These are phyloP conservation scores for Osmerus eperlanus DNA, from an alignment of 2,113 vertebrate species.

Conservation along the genomic window DNA sequence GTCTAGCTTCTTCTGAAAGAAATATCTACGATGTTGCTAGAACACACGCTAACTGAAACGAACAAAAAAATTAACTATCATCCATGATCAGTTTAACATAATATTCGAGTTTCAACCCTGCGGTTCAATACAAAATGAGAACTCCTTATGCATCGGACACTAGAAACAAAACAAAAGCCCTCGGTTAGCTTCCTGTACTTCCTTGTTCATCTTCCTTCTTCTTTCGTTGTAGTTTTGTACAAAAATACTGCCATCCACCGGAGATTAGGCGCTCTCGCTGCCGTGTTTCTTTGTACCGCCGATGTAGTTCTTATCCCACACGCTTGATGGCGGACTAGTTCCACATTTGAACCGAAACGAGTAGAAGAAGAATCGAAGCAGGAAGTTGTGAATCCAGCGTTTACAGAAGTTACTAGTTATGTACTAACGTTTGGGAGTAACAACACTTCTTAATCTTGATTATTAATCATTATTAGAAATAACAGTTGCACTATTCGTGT, in stretches of 20 bases:
- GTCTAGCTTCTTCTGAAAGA: slow-evolving; percentile 36
- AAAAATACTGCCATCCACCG: slow-evolving; percentile 34
- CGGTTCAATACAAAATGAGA: neutral
- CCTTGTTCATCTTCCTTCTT: slow-evolving; percentile 56
- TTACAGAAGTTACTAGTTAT: neutral
- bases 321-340: neutral
- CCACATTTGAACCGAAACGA: no score
- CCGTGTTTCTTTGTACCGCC: no score
- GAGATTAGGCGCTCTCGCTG: neutral
- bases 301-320: slow-evolving; percentile 1
- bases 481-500: no score
- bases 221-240: slow-evolving; percentile 2
- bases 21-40: slow-evolving; percentile 21
- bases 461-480: no score
- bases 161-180: slow-evolving; percentile 67
- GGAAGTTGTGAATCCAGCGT: neutral
- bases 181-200: slow-evolving; percentile 49
- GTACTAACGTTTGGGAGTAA: no score
- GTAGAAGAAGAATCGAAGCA: neutral
- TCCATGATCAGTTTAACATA: neutral
- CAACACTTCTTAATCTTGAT: no score
- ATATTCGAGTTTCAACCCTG: neutral
- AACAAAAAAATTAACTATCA: neutral
- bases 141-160: neutral
- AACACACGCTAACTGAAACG: neutral